Evolutionary conservation across 2,888 invertebrate genomes (phyloP).

Genomic region (Pilophorus perplexus): DNA sequence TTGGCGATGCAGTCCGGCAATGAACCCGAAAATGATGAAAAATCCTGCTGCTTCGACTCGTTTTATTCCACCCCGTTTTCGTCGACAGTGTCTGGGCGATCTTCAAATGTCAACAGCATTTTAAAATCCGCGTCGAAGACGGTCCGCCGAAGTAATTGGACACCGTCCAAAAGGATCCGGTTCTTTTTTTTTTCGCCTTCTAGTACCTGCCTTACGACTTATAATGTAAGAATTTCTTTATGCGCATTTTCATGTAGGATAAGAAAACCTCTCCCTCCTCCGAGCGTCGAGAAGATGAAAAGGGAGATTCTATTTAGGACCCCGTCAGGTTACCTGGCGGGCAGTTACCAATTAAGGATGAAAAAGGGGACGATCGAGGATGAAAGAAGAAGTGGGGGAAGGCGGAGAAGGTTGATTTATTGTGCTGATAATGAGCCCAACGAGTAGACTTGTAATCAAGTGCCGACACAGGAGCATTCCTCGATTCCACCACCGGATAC

Average conservation of each 20-base stretch:
- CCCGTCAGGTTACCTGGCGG: conserved; percentile 6
- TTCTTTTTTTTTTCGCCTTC: too few species aligned
- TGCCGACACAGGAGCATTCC: conserved; percentile 31
- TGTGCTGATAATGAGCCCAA: conserved; percentile 29
- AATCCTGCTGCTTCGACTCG: too few species aligned
- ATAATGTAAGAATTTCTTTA: too few species aligned
- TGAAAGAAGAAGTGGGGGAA: not conserved
- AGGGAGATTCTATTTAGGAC: conserved; percentile 21
- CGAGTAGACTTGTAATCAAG: conserved; percentile 29
- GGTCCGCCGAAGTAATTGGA: conserved; percentile 8
- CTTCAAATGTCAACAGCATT: conserved; percentile 15
- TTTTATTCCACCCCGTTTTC: too few species aligned
- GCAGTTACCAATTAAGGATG: conserved; percentile 28
- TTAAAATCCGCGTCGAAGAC: conserved; percentile 6
- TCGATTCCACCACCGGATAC: conserved; percentile 11
- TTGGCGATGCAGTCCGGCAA: too few species aligned
- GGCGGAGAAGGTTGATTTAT: conserved; percentile 20
- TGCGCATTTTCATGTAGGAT: too few species aligned
- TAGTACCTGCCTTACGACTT: too few species aligned
- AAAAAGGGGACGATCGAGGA: conserved; percentile 9
- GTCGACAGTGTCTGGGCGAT: not conserved
- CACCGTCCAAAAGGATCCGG: conserved; percentile 11
- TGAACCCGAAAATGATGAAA: too few species aligned
- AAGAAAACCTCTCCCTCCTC: too few species aligned
- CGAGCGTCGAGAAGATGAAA: not conserved